Evolutionary conservation across 1,140 invertebrate species (phyloP), one percentile per base, ranked within the genome.

Genomic region (Drosophila saltans): DNA sequence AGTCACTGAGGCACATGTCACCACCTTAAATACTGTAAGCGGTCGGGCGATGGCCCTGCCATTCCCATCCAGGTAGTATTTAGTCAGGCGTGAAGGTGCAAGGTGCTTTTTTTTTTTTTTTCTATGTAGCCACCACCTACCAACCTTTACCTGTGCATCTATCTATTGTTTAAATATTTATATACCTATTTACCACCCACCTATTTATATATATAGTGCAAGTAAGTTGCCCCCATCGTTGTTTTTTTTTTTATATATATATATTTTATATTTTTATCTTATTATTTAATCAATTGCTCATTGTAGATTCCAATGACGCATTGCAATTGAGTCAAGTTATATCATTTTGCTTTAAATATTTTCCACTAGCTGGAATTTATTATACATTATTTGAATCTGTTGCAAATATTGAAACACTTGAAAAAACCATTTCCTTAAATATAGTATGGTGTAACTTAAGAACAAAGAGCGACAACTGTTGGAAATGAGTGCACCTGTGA

Each of bases 21-120:
- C 6, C 33, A 7, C 6, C 33, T 2, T 4, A 3, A 21, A 69
- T 63, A 66, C 65, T 60, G 26, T 33, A 7, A 1, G 33, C 6
- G 33, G 21, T 3, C 16, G 24, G 43, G 41, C 43, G 69, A 11
- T 10, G 41, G 66, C 65, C 55, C 28, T 30, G 40, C 28, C 55
- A 36, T 30, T 40, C 48, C 69, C 71, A 30, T 59, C 64, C 39
- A 30, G 40, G 26, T 58, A 80, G 68, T 81, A 56, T 33, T 71
- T 9, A 66, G 43, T 80, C 48, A 55, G 57, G 72, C 78, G 80
- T 79, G 71, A 78, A 83, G 76, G 63, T 68, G 65, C 61, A 40
- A 66, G 62, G 64, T 77, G 43, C 30, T 55, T 61, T 16, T 16
- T 16, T 16, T 16, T 16, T 16, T 40, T 16, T 48, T 6, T 66